These are phyloP conservation scores for Columbina picui DNA, from an alignment of 2,113 vertebrate species.

Conservation along the genomic window DNA sequence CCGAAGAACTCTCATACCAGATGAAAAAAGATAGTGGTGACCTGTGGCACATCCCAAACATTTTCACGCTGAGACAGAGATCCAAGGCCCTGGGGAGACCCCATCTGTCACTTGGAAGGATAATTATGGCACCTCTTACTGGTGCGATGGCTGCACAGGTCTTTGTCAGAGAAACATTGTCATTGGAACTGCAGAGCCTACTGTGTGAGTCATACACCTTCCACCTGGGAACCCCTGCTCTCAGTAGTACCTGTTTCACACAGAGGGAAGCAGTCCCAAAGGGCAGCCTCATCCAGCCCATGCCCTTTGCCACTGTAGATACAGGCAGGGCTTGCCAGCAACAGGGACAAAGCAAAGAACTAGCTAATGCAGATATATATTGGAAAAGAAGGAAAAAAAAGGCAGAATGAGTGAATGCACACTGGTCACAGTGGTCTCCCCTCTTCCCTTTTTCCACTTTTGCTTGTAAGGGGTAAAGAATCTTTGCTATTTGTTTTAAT, in stretches of 20 bases:
- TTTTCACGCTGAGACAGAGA: not conserved
- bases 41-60: rapidly evolving
- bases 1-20: not conserved
- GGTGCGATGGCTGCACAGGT: rapidly evolving
- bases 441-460: not conserved
- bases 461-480: not conserved
- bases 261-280: not conserved
- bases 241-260: not conserved
- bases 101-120: rapidly evolving
- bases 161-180: not conserved
- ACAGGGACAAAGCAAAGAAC: not conserved
- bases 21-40: not conserved
- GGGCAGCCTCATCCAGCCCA: not conserved
- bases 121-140: not conserved
- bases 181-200: not conserved
- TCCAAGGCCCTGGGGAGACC: not conserved
- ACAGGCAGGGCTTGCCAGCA: not conserved
- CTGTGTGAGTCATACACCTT: rapidly evolving
- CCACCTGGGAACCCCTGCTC: rapidly evolving
- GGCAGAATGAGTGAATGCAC: not conserved
- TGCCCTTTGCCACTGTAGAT: not conserved
- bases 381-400: not conserved
- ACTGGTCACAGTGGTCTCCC: not conserved
- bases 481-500: not conserved
- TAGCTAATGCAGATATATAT: not conserved